A percentile compares a stretch with the other conserved stretches of the same genome.
Conservation (phyloP, 2,113 vertebrate species). For the Dicentrarchus labrax region DNA sequence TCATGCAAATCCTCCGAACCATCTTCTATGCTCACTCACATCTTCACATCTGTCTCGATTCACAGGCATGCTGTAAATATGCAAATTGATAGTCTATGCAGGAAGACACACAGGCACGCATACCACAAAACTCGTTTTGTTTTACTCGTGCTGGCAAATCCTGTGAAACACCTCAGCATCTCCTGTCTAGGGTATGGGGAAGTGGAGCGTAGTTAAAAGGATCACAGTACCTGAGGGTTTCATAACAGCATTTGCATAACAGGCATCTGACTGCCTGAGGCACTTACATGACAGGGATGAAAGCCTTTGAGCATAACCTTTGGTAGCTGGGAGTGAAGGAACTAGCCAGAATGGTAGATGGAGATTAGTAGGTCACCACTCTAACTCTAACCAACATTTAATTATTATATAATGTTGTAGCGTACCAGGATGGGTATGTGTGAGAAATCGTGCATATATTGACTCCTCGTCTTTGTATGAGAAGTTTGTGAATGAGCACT, state of each 20-base stretch:
- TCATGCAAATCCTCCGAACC: conserved; percentile 29
- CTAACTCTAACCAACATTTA: not conserved
- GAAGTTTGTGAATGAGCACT: not conserved
- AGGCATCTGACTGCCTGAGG: conserved; percentile 34
- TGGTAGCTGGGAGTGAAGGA: not conserved
- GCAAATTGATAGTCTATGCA: not conserved
- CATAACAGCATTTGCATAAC: conserved; percentile 53
- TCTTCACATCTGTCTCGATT: not conserved
- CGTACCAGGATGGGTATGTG: not conserved
- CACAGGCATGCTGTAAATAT: not conserved
- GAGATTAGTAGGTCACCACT: not conserved
- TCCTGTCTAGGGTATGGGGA: conserved; percentile 23
- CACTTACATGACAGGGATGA: conserved; percentile 4
- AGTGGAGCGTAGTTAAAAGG: conserved; percentile 20
- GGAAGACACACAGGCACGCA: not conserved
- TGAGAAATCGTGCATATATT: not conserved
- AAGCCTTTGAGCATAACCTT: conserved; percentile 40
- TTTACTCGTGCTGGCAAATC: conserved; percentile 36
- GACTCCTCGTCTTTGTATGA: not conserved
- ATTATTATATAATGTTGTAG: not conserved
- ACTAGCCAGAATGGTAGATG: not conserved
- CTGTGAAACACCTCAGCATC: conserved; percentile 20
- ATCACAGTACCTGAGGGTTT: conserved; percentile 41
- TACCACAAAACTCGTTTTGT: conserved; percentile 25
- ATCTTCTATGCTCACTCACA: conserved; percentile 2